Evolutionary conservation across 1,140 invertebrate species (phyloP), one percentile per base, ranked within the genome.

Genomic region (Atta colombica): DNA sequence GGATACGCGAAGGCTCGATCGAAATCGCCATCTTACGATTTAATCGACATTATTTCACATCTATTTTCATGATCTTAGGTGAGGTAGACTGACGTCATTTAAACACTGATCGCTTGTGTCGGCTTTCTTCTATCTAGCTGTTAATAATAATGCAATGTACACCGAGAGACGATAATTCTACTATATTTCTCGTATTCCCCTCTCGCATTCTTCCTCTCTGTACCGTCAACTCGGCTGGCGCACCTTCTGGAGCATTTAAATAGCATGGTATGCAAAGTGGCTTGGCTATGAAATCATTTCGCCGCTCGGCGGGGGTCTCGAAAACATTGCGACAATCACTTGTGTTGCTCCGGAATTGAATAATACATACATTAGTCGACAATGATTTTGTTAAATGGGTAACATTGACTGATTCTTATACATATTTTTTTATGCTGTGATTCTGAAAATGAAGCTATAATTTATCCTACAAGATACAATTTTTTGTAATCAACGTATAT

Each of bases 1-100:
- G 45, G 25, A 74, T 35, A 77, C 31, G 51, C 65, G 78, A 77
- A 60, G 58, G 39, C 65, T 55, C 72, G 71, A 77, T 87, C 77
- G 66, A 21, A 60, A 87, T 78, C 77, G 60, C 63, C 77, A 21
- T 39, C 2, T 80, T 53, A 66, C 49, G 88, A 81, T 90, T 77
- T 89, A 89, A 87, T 78, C 89, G 88, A 58, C n/a, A 49, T 89
- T 90, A 77, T 87, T 89, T 89, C 88, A 89, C 75, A 80, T 87
- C 61, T 90, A 90, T 90, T 90, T 90, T 80, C 88, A 87, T 55
- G 78, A 85, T 87, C 85, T 31, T 80, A 75, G 88, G 77, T 65
- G 78, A 90, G 85, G 88, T 68, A 12, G 53, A 63, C 61, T 89
- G 88, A 90, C 88, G 89, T 90, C 88, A 89, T 31, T 16, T 18